Evolutionary conservation across 2,113 vertebrate species (phyloP), one percentile per base, ranked within the genome.

Genomic region (Microcebus tavaratra): DNA sequence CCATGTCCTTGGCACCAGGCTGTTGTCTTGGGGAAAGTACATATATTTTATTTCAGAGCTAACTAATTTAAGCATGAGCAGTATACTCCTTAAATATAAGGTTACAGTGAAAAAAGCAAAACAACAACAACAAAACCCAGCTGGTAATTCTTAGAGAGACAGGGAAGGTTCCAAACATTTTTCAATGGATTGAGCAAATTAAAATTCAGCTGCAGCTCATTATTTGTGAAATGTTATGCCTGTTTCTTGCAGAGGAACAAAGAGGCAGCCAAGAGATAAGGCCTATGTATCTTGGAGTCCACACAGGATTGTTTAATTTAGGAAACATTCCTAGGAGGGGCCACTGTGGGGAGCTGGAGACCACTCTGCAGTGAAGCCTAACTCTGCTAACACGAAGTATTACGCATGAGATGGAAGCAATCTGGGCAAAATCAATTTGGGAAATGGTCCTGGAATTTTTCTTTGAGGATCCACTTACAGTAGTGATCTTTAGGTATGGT

Each of bases 341-440:
- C 98, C 98, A 97, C 98, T 97, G 80, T 92, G 98, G 97, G 98
- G 98, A 98, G 98, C 98, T 98, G 97, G 93, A 98, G 98, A 98
- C 96, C 96, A 98, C 94, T 95, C 29, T 18, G 97, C 83, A 97
- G 57, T 57, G 85, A 6, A 4, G 73, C 67, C 48, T 20, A 78
- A 27, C 25, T 95, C 36, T 48, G 57, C 13, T 76, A 59, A 90
- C 96, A 92, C 48, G 20, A 90, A 93, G 25, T 53, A 31, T 82
- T 53, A 31, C 79, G 67, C 17, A 17, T 15, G 25, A n/a, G 23
- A 82, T 45, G 61, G 23, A 88, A 79, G 65, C 17, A 57, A 59
- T 21, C 25, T 59, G 65, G 61, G 90, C 57, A 86, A 29, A 68
- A 36, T 78, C n/a, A 18, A 45, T 34, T 90, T 68, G 76, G 72